These are phyloP conservation scores for Cryptocephalus primarius DNA, from an alignment of 2,888 invertebrate genomes.

Conservation along the genomic window DNA sequence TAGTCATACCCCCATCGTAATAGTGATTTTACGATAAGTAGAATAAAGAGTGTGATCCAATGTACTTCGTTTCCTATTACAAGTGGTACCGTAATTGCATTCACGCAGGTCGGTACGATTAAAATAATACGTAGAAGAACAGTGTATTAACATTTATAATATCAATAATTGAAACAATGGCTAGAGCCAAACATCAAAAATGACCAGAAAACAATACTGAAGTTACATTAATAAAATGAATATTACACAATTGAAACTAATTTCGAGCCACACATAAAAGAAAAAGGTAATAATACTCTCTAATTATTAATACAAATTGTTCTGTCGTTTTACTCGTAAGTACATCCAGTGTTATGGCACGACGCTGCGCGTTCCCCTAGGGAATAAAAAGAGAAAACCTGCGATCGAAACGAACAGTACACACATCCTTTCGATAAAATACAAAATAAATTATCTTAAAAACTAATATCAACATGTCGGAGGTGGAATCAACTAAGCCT, in stretches of 20 bases:
- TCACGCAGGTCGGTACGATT: too few relatives aligned
- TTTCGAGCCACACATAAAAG: conserved; percentile 3
- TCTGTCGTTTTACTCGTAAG: conserved; percentile 4
- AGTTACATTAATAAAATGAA: conserved; percentile 1
- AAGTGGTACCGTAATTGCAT: too few relatives aligned
- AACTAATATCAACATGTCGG: conserved; percentile 3
- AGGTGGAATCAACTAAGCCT: conserved; percentile 16
- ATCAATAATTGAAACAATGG: background rate
- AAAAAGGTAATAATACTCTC: background rate
- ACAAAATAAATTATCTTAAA: conserved; percentile 12
- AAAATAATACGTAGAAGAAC: background rate
- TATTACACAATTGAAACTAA: conserved; percentile 1
- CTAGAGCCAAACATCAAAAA: conserved; percentile 2
- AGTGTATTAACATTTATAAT: conserved; percentile 2
- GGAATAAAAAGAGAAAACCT: background rate
- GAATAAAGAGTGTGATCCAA: too few relatives aligned
- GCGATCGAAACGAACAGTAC: background rate
- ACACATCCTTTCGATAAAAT: conserved; percentile 5
- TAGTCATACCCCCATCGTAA: too few relatives aligned
- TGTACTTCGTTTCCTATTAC: too few relatives aligned
- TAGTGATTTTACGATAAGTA: too few relatives aligned
- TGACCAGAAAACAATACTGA: conserved; percentile 13
- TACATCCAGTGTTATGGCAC: conserved; percentile 8
- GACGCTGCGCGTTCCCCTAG: conserved; percentile 3
- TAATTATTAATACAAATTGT: background rate